These are phyloP conservation scores for Anastatus disparis DNA, from an alignment of 1,140 invertebrate genomes.

Conservation along the genomic window DNA sequence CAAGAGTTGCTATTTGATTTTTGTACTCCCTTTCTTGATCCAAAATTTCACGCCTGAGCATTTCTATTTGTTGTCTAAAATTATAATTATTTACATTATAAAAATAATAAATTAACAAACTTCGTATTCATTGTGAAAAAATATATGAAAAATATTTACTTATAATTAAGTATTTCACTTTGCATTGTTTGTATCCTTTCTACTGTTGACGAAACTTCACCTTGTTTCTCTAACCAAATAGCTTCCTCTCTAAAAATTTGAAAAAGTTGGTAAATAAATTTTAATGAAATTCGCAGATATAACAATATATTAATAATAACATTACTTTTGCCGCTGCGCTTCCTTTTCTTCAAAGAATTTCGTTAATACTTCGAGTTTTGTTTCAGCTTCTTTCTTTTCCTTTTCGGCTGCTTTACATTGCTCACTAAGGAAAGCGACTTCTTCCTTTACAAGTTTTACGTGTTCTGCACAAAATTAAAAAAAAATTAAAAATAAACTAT, in stretches of 20 bases:
- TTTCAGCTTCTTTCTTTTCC: conserved; percentile 83
- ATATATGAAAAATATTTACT: conserved; percentile 70
- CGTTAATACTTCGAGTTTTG: conserved; percentile 83
- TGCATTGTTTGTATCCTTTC: conserved; percentile 81
- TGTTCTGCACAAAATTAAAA: conserved; percentile 57
- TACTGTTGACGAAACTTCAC: conserved; percentile 81
- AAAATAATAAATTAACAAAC: conserved; percentile 14
- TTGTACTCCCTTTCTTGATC: conserved; percentile 83
- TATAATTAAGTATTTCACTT: conserved; percentile 83
- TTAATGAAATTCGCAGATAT: neutral
- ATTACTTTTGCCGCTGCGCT: conserved; percentile 83
- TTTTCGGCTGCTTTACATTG: conserved; percentile 79
- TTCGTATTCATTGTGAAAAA: too few relatives aligned
- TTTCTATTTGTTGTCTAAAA: conserved; percentile 76
- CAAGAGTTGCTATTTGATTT: conserved; percentile 76
- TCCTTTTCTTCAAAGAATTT: conserved; percentile 92
- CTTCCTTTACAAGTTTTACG: conserved; percentile 62
- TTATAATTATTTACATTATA: conserved; percentile 38
- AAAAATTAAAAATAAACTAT: conserved; percentile 3
- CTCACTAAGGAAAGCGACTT: conserved; percentile 69
- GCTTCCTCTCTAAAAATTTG: conserved; percentile 78
- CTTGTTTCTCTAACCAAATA: conserved; percentile 84
- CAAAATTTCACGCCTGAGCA: conserved; percentile 80
- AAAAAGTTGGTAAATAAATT: conserved; percentile 40
- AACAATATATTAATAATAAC: conserved; percentile 18